Evolutionary conservation across 2,797 vertebrate genomes (phyloP).

Genomic region (Phoeniculus purpureus): DNA sequence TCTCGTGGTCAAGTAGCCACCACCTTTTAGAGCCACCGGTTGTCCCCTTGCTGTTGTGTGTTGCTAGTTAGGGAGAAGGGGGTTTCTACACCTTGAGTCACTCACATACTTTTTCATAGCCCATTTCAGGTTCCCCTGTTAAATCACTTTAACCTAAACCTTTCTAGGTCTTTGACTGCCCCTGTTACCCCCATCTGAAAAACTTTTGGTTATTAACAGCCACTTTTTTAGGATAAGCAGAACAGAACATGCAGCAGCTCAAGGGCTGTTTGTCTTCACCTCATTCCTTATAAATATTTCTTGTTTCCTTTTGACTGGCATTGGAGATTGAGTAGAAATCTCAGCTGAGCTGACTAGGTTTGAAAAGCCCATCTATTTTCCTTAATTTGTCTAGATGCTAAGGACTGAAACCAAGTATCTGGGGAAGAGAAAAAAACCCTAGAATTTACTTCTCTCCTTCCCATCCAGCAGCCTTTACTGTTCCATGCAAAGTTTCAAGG

Average conservation of each 20-base stretch:
- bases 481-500: neutral
- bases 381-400: neutral
- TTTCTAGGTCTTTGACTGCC: neutral
- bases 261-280: neutral
- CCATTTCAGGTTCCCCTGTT: neutral
- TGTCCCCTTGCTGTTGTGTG: neutral
- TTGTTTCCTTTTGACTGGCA: neutral
- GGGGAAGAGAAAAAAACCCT: fast-evolving
- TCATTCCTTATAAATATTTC: neutral
- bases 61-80: neutral
- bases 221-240: neutral
- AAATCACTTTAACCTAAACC: neutral
- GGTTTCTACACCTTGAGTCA: neutral
- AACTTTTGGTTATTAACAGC: neutral
- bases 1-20: neutral
- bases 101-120: neutral
- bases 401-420: neutral
- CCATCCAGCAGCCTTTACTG: neutral
- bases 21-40: neutral
- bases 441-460: neutral
- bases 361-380: neutral
- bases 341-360: neutral
- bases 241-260: neutral
- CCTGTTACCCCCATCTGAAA: neutral
- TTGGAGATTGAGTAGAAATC: neutral